Evolutionary conservation across 2,113 vertebrate genomes (phyloP).

Genomic region (Nerophis lumbriciformis): DNA sequence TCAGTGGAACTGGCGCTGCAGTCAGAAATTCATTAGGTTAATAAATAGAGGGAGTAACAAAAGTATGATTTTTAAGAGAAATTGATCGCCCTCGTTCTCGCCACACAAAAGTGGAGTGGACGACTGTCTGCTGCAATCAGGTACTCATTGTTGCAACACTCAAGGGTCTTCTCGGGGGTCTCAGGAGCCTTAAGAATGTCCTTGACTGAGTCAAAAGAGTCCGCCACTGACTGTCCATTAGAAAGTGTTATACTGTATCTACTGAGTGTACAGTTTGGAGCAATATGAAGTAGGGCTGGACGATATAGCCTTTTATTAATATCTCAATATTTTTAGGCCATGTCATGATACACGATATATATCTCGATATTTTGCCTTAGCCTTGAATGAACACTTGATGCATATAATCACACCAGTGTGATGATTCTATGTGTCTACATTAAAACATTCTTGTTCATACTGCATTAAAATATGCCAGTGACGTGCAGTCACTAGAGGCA

Average conservation of each 20-base stretch:
- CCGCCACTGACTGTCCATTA: conserved; percentile 38
- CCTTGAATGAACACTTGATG: no score
- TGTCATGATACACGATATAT: no score
- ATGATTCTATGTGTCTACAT: no score
- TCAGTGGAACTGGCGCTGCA: conserved; percentile 66
- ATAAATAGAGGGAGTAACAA: conserved; percentile 64
- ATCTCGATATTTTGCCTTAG: no score
- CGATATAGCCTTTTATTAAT: no score
- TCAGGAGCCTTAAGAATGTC: conserved; percentile 39
- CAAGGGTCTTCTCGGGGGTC: conserved; percentile 29
- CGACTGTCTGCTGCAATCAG: conserved; percentile 24
- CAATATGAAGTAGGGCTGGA: neutral
- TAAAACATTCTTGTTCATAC: no score
- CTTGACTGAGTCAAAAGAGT: conserved; percentile 46
- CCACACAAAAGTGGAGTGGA: conserved; percentile 38
- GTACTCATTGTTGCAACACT: conserved; percentile 40
- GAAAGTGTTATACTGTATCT: conserved; percentile 10
- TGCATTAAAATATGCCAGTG: no score
- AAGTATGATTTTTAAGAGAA: conserved; percentile 57
- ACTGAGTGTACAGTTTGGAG: conserved; percentile 22
- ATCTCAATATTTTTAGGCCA: no score
- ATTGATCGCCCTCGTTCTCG: conserved; percentile 39
- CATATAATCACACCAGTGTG: no score
- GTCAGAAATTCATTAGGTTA: conserved; percentile 73
- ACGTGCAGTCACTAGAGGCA: no score